Conservation (phyloP, 2,113 vertebrate species). For the Gadus macrocephalus region DNA sequence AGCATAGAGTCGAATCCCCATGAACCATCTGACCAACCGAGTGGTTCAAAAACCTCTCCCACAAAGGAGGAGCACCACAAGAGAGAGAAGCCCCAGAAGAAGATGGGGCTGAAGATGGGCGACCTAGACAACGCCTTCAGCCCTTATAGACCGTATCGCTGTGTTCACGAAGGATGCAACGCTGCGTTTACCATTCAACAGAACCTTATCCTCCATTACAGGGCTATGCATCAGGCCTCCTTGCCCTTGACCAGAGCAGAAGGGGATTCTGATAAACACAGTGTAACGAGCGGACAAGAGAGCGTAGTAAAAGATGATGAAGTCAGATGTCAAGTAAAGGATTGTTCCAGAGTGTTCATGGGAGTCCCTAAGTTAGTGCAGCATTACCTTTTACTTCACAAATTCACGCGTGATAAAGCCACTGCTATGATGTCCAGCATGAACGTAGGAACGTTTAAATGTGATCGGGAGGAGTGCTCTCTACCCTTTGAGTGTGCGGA, state of each 20-base stretch:
- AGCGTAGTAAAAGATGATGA: constrained; percentile 75
- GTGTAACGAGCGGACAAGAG: constrained; percentile 42
- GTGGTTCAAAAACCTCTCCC: constrained; percentile 65
- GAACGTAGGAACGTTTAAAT: constrained; percentile 83
- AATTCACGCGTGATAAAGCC: constrained; percentile 93
- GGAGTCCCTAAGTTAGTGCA: constrained; percentile 90
- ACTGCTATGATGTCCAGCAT: constrained; percentile 81
- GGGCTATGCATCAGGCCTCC: constrained; percentile 92
- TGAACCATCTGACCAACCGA: constrained; percentile 44
- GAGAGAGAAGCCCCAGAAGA: constrained; percentile 71
- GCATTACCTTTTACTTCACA: constrained; percentile 95
- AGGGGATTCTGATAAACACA: constrained; percentile 70
- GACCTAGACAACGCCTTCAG: constrained; percentile 75
- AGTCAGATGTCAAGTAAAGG: constrained; percentile 91
- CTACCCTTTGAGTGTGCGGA: constrained; percentile 84
- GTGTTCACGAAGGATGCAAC: constrained; percentile 93
- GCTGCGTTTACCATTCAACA: constrained; percentile 97
- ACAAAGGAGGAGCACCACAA: constrained; percentile 52
- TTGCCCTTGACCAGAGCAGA: constrained; percentile 77
- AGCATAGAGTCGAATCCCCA: constrained; percentile 34
- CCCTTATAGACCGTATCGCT: constrained; percentile 91
- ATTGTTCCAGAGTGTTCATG: constrained; percentile 94
- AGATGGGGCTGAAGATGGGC: constrained; percentile 53
- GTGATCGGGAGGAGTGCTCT: constrained; percentile 87
- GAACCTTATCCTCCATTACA: constrained; percentile 96